Base-by-base conservation (phyloP, 2,888 invertebrate genomes). In the Lamproptera curius region DNA sequence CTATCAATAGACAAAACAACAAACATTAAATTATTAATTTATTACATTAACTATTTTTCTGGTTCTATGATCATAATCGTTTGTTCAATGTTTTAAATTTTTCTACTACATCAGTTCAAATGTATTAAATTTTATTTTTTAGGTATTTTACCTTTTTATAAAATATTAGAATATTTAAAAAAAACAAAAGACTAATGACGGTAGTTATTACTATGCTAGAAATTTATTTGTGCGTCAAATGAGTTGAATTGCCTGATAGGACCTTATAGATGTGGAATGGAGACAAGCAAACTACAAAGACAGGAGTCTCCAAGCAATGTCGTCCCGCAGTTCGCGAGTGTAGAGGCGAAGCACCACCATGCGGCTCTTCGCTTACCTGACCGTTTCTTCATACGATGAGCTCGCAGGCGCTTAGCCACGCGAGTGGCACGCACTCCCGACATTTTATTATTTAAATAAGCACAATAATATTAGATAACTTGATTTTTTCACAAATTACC, bases 391-490 rank as follows among this genome's bases (percentile, higher is more conserved):
- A 70, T 66, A 55, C 75, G 76, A 51, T 71, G 75, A 57, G 70
- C 70, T 70, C 74, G 76, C 63, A 72, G 74, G 65, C 68, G 76
- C 62, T 85, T 87, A 57, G 73, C 69, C 54, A 87, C 82, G 50
- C 85, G 80, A 57, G 85, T 83, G 57, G 75, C 69, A 56, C 81
- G 68, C 57, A 83, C 70, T 55, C 78, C 78, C 53, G 85, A 82
- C 86, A 86, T 86, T 67, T 65, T 73, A 52, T 54, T 55, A 31
- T 16, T 23, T 15, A 47, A 48, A 42, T 38, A 33, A 48, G 46
- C 28, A n/a, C 47, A 28, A 31, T 45, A 46, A 46, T 58, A 26
- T 49, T 46, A 53, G 35, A 38, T 52, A 47, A 42, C 16, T 37
- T 10, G 48, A 55, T 55, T 50, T 57, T 36, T 51, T 58, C 52